These are phyloP conservation scores for Cyanistes caeruleus DNA, from an alignment of 2,113 vertebrate genomes.

Conservation along the genomic window DNA sequence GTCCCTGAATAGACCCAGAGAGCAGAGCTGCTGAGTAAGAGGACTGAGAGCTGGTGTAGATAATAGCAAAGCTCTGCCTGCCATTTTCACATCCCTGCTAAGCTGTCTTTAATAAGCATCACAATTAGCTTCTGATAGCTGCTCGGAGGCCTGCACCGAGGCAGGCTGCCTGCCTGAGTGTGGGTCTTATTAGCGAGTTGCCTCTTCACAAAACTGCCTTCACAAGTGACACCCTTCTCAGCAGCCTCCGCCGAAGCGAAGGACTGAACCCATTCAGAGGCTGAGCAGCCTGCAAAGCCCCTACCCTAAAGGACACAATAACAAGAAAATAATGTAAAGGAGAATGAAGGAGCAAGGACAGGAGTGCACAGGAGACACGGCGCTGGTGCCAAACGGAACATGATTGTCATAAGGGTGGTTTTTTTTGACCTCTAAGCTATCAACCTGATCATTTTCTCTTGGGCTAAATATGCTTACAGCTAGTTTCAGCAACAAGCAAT, in stretches of 20 bases:
- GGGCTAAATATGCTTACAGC: background rate
- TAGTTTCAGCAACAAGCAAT: constrained; percentile 19
- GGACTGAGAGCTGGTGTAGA: constrained; percentile 17
- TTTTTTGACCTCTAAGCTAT: constrained; percentile 28
- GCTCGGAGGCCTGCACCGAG: background rate
- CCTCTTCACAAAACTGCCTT: constrained; percentile 42
- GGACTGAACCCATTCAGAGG: constrained; percentile 39
- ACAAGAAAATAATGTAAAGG: constrained; percentile 18
- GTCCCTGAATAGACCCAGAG: constrained; percentile 25
- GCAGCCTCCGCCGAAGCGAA: background rate
- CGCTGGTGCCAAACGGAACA: background rate
- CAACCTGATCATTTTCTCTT: background rate
- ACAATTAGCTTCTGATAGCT: constrained; percentile 64
- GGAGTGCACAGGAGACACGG: background rate
- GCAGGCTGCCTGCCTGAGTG: background rate
- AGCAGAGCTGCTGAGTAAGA: constrained; percentile 41
- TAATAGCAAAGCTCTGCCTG: constrained; percentile 58
- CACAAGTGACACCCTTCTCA: constrained; percentile 48
- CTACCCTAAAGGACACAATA: constrained; percentile 15
- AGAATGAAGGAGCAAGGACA: background rate
- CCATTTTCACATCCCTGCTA: constrained; percentile 54
- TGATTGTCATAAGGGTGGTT: background rate
- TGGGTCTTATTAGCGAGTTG: constrained; percentile 42
- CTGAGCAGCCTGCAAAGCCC: background rate
- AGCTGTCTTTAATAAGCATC: constrained; percentile 65